Base-by-base conservation (phyloP, 2,888 invertebrate species). In the Acleris literana region DNA sequence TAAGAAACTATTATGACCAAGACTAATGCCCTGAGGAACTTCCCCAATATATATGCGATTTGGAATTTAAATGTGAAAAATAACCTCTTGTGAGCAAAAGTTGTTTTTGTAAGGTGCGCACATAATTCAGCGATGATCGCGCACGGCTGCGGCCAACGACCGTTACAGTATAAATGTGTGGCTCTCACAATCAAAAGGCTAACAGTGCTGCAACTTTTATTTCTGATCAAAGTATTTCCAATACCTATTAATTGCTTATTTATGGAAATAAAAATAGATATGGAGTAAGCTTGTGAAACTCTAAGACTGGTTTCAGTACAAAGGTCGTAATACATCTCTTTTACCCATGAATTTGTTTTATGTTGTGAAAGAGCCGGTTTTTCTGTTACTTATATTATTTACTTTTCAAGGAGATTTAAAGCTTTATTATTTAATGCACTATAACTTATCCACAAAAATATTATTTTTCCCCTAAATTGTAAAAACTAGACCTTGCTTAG, bases 61-160 rank as follows among this genome's bases (percentile, higher is more conserved):
- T 29, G 29, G 33, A 54, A 49, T 64, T 59, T 55, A 64, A 64
- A 64, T 64, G 29, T 59, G 64, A 64, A 46, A 39, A 59, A 64
- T 59, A 9, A 51, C 49, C 48, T 48, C 49, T 49, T 22, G 44
- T 18, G 44, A 16, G 46, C 52, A 65, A 56, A 61, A 66, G 33
- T 61, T 64, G 56, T 56, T 63, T 66, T 69, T 60, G 53, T 20
- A 48, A 69, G 64, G 56, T 68, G 69, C 71, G 74, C 75, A 77
- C 77, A 83, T 82, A 83, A 84, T 76, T 82, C 75, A 80, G 72
- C 76, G 78, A 78, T 77, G 75, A 82, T 78, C 77, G 76, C 76
- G 78, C 80, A 74, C 81, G 82, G 80, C 76, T 83, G 84, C 76
- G 67, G 71, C 69, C 67, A 79, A 81, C 79, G 78, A 75, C 68